Base-by-base conservation (phyloP, 1,140 invertebrate genomes). In the Scaptomyza pallida region DNA sequence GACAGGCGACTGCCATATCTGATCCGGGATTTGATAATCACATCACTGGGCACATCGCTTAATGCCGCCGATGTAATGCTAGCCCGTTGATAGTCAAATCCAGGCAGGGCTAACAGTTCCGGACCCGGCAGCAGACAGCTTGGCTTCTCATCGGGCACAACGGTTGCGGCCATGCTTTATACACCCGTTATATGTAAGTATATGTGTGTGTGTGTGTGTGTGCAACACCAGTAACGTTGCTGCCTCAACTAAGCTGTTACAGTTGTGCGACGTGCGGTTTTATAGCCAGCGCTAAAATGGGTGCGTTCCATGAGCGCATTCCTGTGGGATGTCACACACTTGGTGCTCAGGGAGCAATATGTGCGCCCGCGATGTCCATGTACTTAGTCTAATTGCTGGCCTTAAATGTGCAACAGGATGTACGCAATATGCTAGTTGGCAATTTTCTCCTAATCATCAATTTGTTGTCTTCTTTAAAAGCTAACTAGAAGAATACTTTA, bases 1-100 rank as follows among this genome's bases (percentile, higher is more conserved):
- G 86, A 89, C 23, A 82, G 50, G 5, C 77, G 63, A 33, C 73
- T 83, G 4, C 89, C 89, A 48, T 91, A 91, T 70, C 90, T 65
- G 12, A 91, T 91, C 5, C 89, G 70, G 0, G 86, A 90, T 41
- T 86, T 78, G 23, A 91, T 91, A 35, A 91, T 91, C 48, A 91
- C 89, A 67, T 91, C 89, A 23, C 81, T 85, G 40, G 82, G 81
- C 41, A 88, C 81, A 75, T 86, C 82, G 52, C 89, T 91, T 4
- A 91, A 8, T 2, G 82, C 82, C 6, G 78, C 82, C n/a, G 82
- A 88, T 5, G 75, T 86, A 10, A 88, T 88, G 56, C 82, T 88
- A 4, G 78, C 78, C 0, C 82, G 51, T 10, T 74, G 72, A 44
- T 43, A 30, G 54, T 82, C 64, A 1, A 78, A 47, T 1, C 56